Conservation (phyloP, 2,797 vertebrate genomes). For the Eptatretus atami region DNA sequence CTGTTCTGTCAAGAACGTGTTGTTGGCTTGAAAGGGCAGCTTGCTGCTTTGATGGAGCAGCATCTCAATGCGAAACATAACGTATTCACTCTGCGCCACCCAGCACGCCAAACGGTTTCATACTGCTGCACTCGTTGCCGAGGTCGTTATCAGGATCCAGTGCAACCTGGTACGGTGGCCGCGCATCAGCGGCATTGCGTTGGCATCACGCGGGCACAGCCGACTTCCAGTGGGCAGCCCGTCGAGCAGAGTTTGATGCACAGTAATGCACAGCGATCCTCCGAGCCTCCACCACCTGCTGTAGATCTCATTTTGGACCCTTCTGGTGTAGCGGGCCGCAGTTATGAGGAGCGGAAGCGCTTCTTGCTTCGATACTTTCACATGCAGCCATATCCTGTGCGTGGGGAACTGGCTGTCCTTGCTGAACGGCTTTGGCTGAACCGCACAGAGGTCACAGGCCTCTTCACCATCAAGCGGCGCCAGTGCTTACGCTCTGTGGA, state of each 20-base stretch:
- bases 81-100: slow-evolving; percentile 2
- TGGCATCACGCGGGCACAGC: background rate
- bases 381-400: slow-evolving; percentile 37
- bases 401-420: slow-evolving; percentile 39
- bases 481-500: slow-evolving; percentile 45
- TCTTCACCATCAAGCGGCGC: slow-evolving; percentile 38
- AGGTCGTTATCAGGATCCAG: background rate
- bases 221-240: background rate
- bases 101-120: background rate
- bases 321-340: slow-evolving; percentile 15
- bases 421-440: slow-evolving; percentile 25
- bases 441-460: slow-evolving; percentile 36
- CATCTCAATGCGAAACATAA: background rate
- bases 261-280: background rate
- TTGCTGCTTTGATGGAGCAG: background rate
- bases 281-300: background rate
- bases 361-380: slow-evolving; percentile 69
- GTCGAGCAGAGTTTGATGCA: background rate
- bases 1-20: background rate
- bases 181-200: background rate
- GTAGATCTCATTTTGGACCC: slow-evolving; percentile 29
- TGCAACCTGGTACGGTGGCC: background rate
- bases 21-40: background rate
- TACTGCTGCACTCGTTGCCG: slow-evolving; percentile 3
- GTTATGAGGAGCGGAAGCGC: slow-evolving; percentile 30